Evolutionary conservation across 2,888 invertebrate genomes (phyloP), one percentile per base, ranked within the genome.

Genomic region (Nemotelus pantherinus): DNA sequence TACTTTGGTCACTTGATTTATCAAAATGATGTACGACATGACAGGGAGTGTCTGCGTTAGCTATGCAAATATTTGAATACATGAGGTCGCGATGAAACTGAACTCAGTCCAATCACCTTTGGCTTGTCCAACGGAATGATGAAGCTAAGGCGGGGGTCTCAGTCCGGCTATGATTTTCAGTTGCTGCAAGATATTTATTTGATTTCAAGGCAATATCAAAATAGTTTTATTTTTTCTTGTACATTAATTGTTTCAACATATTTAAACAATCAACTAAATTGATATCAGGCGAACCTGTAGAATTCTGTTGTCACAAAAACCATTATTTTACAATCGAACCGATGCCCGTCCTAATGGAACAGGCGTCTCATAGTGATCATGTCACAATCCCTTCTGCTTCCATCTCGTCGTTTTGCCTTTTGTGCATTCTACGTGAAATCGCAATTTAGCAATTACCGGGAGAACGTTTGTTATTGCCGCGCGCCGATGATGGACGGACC

Each of bases 401-500:
- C 53, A 68, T 68, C 68, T 50, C 53, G 43, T 53, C 53, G 70
- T 70, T 43, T 53, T 53, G 47, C 70, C 70, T 10, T 39, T 43
- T 70, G 60, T 70, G 43, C 70, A 70, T 70, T 70, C 55, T 44
- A 70, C 55, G 70, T 53, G 55, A 55, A 70, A 70, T 70, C 55
- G 70, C 70, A 70, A 70, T 70, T 70, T 70, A 70, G 55, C 70
- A 70, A 70, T 55, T 70, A 70, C 70, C 70, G 70, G 70, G 55
- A 55, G 55, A 70, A 70, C 55, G 70, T 55, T 70, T 70, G 70
- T 70, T 70, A 55, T 70, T 53, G 70, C 48, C n/a, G 25, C 25
- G 25, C 25, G 3, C 43, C 55, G 70, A 55, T 70, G 70, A 70
- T 70, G 50, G 47, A 39, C 55, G 55, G 55, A 70, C 70, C 53